Percentiles rank a stretch among this genome's conserved stretches.
These are phyloP conservation scores for Encarsia formosa DNA, from an alignment of 2,888 invertebrate genomes.

Conservation along the genomic window DNA sequence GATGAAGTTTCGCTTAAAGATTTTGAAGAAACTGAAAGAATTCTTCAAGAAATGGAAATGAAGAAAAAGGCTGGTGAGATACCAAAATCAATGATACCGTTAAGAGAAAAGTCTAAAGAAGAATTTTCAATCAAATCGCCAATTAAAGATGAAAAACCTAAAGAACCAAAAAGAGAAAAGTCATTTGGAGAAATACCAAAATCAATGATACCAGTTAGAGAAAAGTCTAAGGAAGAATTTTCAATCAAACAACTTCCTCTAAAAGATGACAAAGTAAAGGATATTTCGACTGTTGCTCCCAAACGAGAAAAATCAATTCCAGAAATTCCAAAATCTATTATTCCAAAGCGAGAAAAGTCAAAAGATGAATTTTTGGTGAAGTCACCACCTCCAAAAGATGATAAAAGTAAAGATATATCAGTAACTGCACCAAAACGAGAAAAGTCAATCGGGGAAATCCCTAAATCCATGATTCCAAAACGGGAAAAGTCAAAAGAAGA, in stretches of 20 bases:
- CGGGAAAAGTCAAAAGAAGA: conserved; percentile 4
- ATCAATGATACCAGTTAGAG: conserved; percentile 4
- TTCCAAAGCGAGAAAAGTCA: conserved; percentile 9
- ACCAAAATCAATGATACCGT: neutral
- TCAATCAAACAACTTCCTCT: neutral
- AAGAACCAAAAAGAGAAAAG: neutral
- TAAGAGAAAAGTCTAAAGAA: conserved; percentile 5
- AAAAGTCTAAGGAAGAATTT: conserved; percentile 7
- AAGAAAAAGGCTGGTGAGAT: neutral
- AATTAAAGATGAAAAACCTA: conserved; percentile 1
- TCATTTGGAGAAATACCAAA: conserved; percentile 1
- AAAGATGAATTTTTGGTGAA: conserved; percentile 6
- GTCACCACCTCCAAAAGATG: neutral
- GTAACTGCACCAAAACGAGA: conserved; percentile 7
- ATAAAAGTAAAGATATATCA: conserved; percentile 4
- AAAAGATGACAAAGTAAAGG: neutral
- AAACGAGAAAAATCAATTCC: neutral
- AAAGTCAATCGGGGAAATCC: conserved; percentile 7
- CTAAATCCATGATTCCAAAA: neutral
- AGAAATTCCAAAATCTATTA: conserved; percentile 8
- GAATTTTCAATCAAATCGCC: conserved; percentile 4
- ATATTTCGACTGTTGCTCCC: neutral
- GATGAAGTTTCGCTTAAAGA: conserved; percentile 20
- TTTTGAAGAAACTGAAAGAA: conserved; percentile 23
- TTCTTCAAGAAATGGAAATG: conserved; percentile 12